Evolutionary conservation across 2,797 vertebrate species (phyloP), one percentile per base, ranked within the genome.

Genomic region (Erithacus rubecula): DNA sequence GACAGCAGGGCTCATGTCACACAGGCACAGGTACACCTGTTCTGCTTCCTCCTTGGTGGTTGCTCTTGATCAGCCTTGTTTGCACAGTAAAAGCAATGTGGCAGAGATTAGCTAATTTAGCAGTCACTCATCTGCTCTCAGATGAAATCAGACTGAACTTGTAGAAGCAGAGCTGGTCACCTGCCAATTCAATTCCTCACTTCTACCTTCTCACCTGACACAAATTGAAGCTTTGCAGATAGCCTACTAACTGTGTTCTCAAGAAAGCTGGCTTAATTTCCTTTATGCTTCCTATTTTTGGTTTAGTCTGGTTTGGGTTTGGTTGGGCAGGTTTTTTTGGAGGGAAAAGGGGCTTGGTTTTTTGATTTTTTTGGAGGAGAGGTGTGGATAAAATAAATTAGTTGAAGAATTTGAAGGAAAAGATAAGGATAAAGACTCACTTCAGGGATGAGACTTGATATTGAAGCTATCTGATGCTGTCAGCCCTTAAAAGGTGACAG

Each of bases 171-270:
- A 81, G 34, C 72, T 97, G 72, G 39, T 91, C 51, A 82, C 53
- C 10, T 74, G 94, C 94, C 91, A 91, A 23, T 63, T 90, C 4
- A 32, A 1, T 81, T 94, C 69, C 53, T 86, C 26, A 15, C 80
- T 82, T 93, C 37, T 83, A 2, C 47, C 76, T 92, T 94, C 69
- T 92, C 76, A 92, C 65, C 84, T 95, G 69, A 76, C 89, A 91
- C 58, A 81, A 78, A 71, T 0, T 63, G 39, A 46, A 89, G 26
- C 90, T 91, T 86, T 71, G 51, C 59, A 70, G 63, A 74, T 76
- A 91, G 41, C 24, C 68, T 77, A 70, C 29, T 87, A 93, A 63
- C 59, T 70, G 29, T 56, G 76, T 90, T 92, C 88, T 84, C 47
- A 26, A 37, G 67, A 84, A 46, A 11, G 1, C 29, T 93, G 62